Conservation (phyloP, 1,140 invertebrate species). For the Plutomurus gul region DNA sequence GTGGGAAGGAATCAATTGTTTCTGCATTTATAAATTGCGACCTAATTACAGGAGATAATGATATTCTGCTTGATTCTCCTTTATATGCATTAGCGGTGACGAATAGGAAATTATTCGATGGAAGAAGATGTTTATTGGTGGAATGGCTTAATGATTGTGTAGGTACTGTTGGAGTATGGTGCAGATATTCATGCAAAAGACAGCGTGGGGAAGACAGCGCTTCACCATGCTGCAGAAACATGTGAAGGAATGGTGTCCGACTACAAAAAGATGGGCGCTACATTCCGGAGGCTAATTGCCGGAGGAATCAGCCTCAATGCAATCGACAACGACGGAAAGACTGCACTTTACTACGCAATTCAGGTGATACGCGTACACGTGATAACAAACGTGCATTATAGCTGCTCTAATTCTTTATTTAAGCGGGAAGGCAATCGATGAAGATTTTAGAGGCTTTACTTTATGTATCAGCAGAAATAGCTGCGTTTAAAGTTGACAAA, state of each 20-base stretch:
- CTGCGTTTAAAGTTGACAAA: background rate
- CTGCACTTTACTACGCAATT: constrained; percentile 52
- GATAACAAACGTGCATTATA: background rate
- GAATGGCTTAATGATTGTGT: background rate
- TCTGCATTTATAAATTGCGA: too few species aligned
- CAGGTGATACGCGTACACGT: constrained; percentile 44
- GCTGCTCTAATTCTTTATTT: background rate
- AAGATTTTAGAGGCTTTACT: background rate
- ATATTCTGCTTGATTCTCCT: too few species aligned
- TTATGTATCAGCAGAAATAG: background rate
- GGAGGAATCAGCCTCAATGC: constrained; percentile 50
- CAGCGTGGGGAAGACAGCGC: constrained; percentile 49
- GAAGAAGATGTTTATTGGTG: background rate
- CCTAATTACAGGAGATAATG: too few species aligned
- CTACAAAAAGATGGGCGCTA: constrained; percentile 50
- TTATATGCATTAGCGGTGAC: background rate
- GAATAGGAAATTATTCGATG: background rate
- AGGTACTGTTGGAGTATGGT: constrained; percentile 53
- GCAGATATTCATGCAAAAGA: constrained; percentile 53
- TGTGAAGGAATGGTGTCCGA: constrained; percentile 53
- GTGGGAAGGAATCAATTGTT: too few species aligned
- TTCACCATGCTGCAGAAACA: constrained; percentile 53
- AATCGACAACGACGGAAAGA: constrained; percentile 53
- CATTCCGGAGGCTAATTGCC: constrained; percentile 49
- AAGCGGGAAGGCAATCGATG: background rate